phyloP scores from a whole-genome alignment of 2,113 vertebrate genomes.

The Notechis scutatus region DNA sequence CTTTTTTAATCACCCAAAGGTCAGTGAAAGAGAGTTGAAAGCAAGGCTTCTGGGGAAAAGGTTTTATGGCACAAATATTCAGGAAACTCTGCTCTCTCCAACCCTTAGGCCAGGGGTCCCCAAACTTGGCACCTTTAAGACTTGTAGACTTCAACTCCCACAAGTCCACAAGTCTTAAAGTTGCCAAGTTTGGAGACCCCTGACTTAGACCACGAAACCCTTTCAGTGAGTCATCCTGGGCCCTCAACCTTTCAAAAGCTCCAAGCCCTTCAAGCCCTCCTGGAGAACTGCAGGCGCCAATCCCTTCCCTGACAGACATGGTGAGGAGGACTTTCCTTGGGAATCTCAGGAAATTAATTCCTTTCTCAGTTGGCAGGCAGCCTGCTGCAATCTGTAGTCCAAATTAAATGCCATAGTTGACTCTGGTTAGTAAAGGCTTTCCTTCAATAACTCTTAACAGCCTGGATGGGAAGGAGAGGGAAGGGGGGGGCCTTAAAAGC shows the following conservation, averaged over 20 bases:
- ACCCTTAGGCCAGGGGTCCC: too few species aligned
- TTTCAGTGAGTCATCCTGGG: not conserved
- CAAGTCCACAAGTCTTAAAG: too few species aligned
- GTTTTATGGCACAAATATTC: not conserved
- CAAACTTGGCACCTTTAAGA: too few species aligned
- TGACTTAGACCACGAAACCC: not conserved
- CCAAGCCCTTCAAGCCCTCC: not conserved
- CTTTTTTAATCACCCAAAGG: not conserved
- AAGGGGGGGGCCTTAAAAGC: not conserved
- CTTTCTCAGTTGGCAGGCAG: not conserved
- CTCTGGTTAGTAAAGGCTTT: not conserved
- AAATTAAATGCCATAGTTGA: not conserved
- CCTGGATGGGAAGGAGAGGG: accelerated
- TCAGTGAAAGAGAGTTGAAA: not conserved
- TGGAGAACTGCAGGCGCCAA: not conserved
- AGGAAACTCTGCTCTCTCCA: not conserved
- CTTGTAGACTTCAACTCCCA: too few species aligned
- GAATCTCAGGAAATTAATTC: constrained; percentile 1
- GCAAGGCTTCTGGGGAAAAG: not conserved
- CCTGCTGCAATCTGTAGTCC: not conserved
- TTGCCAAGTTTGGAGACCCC: too few species aligned
- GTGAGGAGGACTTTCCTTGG: not conserved
- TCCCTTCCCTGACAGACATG: not conserved
- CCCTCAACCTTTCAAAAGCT: not conserved
- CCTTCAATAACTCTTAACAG: not conserved